phyloP scores from a whole-genome alignment of 2,113 vertebrate species.

The Melozone crissalis region DNA sequence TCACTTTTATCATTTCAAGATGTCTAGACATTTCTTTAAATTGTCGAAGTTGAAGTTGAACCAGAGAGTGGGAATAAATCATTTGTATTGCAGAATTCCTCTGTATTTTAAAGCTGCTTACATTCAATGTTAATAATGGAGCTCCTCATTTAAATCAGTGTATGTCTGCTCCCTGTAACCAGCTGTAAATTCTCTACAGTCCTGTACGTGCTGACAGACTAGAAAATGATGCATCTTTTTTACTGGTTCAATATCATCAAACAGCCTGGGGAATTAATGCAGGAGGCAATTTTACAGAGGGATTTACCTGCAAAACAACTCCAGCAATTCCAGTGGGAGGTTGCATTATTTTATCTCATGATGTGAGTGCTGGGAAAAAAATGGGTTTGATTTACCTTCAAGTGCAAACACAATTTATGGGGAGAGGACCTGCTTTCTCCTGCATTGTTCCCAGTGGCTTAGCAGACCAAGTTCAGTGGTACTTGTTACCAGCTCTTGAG shows the following conservation, averaged over 20 bases:
- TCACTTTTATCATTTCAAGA: neutral
- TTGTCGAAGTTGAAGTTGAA: neutral
- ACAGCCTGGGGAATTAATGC: neutral
- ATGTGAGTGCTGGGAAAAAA: neutral
- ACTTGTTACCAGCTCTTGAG: neutral
- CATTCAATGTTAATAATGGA: neutral
- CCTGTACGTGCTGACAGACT: neutral
- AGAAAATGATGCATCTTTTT: neutral
- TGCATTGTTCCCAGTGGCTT: neutral
- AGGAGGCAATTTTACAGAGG: neutral
- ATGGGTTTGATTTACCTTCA: neutral
- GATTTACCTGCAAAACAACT: neutral
- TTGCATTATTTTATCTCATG: neutral
- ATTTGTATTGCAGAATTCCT: neutral
- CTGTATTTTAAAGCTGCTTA: neutral
- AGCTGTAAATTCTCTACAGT: slow-evolving; percentile 5
- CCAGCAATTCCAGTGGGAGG: neutral
- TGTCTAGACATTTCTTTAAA: neutral
- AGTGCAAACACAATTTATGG: neutral
- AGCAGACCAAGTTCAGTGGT: neutral
- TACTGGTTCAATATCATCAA: neutral
- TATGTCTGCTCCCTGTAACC: neutral
- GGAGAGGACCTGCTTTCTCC: neutral
- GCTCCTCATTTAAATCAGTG: neutral
- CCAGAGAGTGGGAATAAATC: neutral